Evolutionary conservation across 2,113 vertebrate genomes (phyloP).

Genomic region (Clarias macrocephalus): DNA sequence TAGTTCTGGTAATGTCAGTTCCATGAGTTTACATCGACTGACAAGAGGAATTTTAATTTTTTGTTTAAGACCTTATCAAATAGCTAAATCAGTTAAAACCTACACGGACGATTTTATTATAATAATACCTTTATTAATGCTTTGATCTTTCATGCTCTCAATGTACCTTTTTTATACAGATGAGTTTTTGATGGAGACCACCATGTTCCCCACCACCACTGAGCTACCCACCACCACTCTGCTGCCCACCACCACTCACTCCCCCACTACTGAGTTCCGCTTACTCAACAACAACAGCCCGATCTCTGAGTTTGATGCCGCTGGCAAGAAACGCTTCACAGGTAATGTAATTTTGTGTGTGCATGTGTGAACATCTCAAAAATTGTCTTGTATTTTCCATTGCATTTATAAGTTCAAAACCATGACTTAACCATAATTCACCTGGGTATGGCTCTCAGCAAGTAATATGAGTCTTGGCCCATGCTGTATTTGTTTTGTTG

Average conservation of each 20-base stretch:
- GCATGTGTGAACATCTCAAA: constrained; percentile 1
- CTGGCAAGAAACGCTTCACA: constrained; percentile 89
- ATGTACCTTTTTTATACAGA: constrained; percentile 60
- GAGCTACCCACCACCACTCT: constrained; percentile 60
- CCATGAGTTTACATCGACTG: background rate
- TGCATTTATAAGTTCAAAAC: background rate
- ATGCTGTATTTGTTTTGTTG: constrained; percentile 4
- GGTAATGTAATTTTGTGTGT: constrained; percentile 69
- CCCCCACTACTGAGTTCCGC: constrained; percentile 58
- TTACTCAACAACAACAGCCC: constrained; percentile 74
- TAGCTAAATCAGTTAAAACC: no score
- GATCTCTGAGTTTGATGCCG: constrained; percentile 81
- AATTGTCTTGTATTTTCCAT: background rate
- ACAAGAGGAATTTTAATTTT: background rate
- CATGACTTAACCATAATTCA: background rate
- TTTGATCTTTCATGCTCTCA: background rate
- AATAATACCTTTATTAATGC: background rate
- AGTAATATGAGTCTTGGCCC: background rate
- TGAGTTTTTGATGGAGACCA: constrained; percentile 72
- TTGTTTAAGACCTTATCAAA: background rate
- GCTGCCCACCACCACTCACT: constrained; percentile 58
- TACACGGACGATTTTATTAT: background rate
- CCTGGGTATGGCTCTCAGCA: background rate
- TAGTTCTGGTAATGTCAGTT: no score
- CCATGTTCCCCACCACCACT: constrained; percentile 63